Evolutionary conservation across 1,140 invertebrate species (phyloP).

Genomic region (Halesus radiatus): DNA sequence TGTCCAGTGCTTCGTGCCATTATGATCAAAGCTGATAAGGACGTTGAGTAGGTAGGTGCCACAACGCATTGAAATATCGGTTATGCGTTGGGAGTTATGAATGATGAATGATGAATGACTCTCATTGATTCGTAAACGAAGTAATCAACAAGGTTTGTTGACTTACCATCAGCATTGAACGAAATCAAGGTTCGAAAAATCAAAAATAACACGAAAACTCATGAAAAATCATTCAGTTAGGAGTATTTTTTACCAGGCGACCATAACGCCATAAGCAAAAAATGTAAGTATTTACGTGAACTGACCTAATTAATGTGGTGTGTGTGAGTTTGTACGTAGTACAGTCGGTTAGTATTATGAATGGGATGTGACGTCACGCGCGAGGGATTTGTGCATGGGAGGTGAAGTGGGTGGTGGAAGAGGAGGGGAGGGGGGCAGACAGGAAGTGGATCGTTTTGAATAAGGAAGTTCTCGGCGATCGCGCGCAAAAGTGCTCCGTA

Average conservation of each 20-base stretch:
- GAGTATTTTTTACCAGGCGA: constrained; percentile 9
- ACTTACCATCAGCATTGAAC: too few species aligned
- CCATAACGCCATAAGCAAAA: constrained; percentile 31
- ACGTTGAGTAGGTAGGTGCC: too few species aligned
- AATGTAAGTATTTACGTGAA: constrained; percentile 52
- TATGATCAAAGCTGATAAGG: too few species aligned
- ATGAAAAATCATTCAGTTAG: too few species aligned
- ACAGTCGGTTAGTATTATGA: constrained; percentile 52
- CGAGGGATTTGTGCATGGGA: constrained; percentile 23
- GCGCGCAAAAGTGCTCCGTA: constrained; percentile 49
- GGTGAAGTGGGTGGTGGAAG: neutral
- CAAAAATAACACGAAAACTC: too few species aligned
- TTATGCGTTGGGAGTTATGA: too few species aligned
- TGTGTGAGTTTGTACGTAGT: constrained; percentile 24
- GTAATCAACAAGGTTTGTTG: too few species aligned
- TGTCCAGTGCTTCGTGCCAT: too few species aligned
- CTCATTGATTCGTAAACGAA: too few species aligned
- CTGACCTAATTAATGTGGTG: constrained; percentile 54
- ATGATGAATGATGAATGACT: too few species aligned
- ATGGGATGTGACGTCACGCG: constrained; percentile 52
- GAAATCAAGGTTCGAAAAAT: too few species aligned
- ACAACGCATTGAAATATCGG: too few species aligned
- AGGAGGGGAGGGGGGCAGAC: constrained; percentile 13
- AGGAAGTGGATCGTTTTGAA: constrained; percentile 56
- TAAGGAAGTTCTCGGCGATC: constrained; percentile 50